Evolutionary conservation across 2,113 vertebrate species (phyloP), one percentile per base, ranked within the genome.

Genomic region (Maccullochella peelii): DNA sequence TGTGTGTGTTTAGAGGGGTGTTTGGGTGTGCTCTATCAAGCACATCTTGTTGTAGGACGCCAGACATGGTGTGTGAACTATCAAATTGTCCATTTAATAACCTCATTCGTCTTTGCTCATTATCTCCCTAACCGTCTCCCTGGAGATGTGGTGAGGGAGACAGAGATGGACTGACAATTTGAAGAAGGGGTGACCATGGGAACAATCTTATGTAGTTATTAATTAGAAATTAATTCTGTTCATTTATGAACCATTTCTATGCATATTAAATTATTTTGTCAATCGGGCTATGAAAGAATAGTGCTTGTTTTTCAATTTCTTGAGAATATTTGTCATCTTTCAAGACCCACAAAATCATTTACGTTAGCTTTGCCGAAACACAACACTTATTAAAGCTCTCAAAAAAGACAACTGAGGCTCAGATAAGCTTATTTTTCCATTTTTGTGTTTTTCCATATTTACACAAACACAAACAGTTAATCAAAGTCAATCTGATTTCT

Each of bases 81-180:
- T 92, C 88, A 94, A 94, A 95, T 91, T 91, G 91, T 93, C 87
- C 84, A 82, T 92, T 90, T 95, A 95, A 95, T 95, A 89, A 92
- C 89, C 87, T 75, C 83, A 92, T 94, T 93, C 84, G 88, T 92
- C 92, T 91, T 92, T 74, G 42, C 86, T 93, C n/a, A 25, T 89
- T 92, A 90, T 72, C 88, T 86, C 57, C 80, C 33, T 57, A 18
- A 83, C 79, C 42, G 80, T 57, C 83, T 86, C 79, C 83, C 85
- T 30, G 62, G 85, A 88, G 85, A 73, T 36, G 1, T 47, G 54
- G 68, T 83, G 62, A 83, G 77, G 33, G 71, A 81, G 50, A 85
- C 80, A 82, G 50, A 77, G 78, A 89, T 73, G 61, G 57, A 84
- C 30, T 5, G 42, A 63, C 47, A 40, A 23, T 77, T 1, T 82